Conservation (phyloP, 2,797 vertebrate genomes). For the Phataginus tetradactyla region DNA sequence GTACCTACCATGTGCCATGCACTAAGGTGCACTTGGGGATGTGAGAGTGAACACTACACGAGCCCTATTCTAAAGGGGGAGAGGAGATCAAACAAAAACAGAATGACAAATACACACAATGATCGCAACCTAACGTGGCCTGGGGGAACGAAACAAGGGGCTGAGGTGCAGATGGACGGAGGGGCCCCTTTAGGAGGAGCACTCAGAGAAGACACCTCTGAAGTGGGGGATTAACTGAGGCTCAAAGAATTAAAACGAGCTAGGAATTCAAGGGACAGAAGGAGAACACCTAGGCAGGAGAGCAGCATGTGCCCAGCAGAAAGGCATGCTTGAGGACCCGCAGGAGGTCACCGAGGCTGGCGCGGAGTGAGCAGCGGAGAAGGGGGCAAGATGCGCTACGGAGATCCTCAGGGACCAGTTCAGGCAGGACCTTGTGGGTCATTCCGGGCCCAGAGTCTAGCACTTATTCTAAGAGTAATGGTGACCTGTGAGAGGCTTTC, state of each 20-base stretch:
- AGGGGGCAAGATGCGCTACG: too few species aligned
- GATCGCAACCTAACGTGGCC: background rate
- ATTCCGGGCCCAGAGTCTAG: too few species aligned
- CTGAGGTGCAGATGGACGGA: background rate
- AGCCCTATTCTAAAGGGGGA: background rate
- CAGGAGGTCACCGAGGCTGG: background rate
- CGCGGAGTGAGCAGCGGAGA: fast-evolving
- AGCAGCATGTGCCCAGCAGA: background rate
- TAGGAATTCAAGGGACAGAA: background rate
- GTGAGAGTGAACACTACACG: background rate
- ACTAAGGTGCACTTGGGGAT: background rate
- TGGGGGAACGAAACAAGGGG: background rate
- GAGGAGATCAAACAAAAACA: background rate
- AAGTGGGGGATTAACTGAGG: background rate
- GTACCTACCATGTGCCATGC: background rate
- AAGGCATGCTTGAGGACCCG: too few species aligned
- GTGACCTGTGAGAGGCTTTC: background rate
- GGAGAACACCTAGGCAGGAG: background rate
- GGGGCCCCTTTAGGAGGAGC: background rate
- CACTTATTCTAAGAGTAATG: background rate
- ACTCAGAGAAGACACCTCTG: background rate
- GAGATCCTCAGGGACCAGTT: background rate
- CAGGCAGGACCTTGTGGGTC: background rate
- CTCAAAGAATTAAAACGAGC: background rate
- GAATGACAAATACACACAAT: background rate